A percentile compares a stretch with the other conserved stretches of the same genome.
Conservation (phyloP, 2,113 vertebrate genomes). For the Thunnus thynnus region DNA sequence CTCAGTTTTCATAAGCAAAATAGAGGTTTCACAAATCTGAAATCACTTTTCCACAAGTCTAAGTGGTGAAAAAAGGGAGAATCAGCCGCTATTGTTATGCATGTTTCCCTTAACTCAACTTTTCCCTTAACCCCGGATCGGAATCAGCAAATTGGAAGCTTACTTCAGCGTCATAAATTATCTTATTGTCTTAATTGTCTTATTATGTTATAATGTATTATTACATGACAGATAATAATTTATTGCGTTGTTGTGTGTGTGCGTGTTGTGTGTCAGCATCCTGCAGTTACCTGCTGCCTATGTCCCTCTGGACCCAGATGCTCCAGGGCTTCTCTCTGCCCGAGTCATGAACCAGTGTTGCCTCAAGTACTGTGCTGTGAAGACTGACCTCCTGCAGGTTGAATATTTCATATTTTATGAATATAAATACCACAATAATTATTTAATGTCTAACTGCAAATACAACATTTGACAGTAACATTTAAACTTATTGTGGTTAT, state of each 20-base stretch:
- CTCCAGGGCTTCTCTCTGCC: slow-evolving; percentile 82
- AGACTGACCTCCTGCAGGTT: slow-evolving; percentile 89
- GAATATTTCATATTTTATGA: slow-evolving; percentile 15
- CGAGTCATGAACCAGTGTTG: slow-evolving; percentile 87
- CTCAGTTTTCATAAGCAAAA: too few relatives aligned
- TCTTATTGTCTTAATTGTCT: too few relatives aligned
- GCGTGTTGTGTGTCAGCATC: slow-evolving; percentile 83
- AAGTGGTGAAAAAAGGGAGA: too few relatives aligned
- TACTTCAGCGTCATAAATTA: too few relatives aligned
- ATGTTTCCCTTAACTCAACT: too few relatives aligned
- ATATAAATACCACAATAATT: neutral
- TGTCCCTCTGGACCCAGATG: slow-evolving; percentile 90
- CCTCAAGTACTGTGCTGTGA: slow-evolving; percentile 89
- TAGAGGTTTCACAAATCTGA: too few relatives aligned
- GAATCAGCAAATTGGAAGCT: too few relatives aligned
- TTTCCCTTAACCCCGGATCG: too few relatives aligned
- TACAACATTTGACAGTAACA: neutral
- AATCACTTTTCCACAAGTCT: too few relatives aligned
- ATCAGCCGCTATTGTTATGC: too few relatives aligned
- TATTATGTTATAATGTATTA: too few relatives aligned
- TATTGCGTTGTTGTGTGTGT: neutral
- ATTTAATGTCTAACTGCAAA: neutral
- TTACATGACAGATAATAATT: neutral
- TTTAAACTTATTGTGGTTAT: too few relatives aligned
- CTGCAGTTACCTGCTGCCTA: slow-evolving; percentile 92